Conservation (phyloP, 1,140 invertebrate genomes). For the Condylostylus longicornis region DNA sequence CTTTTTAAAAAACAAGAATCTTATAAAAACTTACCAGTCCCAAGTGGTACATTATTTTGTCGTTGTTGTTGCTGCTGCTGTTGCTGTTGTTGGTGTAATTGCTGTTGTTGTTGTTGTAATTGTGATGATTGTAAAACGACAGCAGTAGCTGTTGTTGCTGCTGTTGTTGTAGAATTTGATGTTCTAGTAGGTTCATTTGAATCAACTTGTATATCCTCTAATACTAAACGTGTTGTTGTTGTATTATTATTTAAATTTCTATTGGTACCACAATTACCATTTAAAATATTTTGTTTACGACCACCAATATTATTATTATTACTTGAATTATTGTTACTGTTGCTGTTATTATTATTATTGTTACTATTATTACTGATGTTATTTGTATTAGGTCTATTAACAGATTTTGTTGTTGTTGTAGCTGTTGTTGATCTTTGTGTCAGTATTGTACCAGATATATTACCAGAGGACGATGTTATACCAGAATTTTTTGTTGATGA, state of each 20-base stretch:
- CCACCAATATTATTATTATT: not conserved
- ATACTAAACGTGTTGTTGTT: no score
- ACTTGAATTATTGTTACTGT: slow-evolving; percentile 4
- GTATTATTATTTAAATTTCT: no score
- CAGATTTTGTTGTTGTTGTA: slow-evolving; percentile 6
- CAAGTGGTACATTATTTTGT: slow-evolving; percentile 29
- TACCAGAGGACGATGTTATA: no score
- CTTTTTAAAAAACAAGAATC: not conserved
- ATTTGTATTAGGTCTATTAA: not conserved
- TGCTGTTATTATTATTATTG: slow-evolving; percentile 6
- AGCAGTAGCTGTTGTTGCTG: no score
- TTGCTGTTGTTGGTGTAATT: slow-evolving; percentile 4
- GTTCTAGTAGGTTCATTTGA: no score
- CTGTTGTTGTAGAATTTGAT: no score
- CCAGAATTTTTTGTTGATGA: slow-evolving; percentile 16
- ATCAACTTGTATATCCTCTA: no score
- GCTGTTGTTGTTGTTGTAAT: slow-evolving; percentile 7
- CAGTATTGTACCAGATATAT: slow-evolving; percentile 12
- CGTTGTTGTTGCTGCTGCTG: slow-evolving; percentile 5
- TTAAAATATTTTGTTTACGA: not conserved
- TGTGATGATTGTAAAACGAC: no score
- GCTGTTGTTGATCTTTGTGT: slow-evolving; percentile 4
- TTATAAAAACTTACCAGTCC: slow-evolving; percentile 25
- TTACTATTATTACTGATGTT: slow-evolving; percentile 1
- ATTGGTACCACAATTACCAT: no score